These are phyloP conservation scores for Erethizon dorsatum DNA, from an alignment of 2,797 vertebrate genomes.

Conservation along the genomic window DNA sequence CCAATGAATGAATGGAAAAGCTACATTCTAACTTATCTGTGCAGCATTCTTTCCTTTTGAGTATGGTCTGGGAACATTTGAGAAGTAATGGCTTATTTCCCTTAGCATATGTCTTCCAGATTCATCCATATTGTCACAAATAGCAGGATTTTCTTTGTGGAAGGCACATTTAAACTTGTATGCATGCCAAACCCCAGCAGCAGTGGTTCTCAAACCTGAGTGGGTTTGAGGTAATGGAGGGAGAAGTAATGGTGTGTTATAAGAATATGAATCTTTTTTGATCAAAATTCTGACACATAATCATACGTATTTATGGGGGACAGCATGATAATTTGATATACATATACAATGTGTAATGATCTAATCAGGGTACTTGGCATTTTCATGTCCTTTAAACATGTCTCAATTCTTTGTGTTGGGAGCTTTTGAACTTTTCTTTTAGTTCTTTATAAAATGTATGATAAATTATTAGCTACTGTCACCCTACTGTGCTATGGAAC, in stretches of 20 bases:
- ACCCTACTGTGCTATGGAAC: not conserved
- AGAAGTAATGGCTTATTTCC: not conserved
- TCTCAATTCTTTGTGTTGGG: not conserved
- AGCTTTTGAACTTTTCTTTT: not conserved
- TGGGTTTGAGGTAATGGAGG: not conserved
- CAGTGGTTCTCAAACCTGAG: not conserved
- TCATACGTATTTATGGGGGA: not conserved
- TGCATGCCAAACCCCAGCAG: not conserved
- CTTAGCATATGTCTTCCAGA: not conserved
- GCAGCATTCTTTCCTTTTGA: not conserved
- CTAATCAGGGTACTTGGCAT: not conserved
- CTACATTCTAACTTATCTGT: constrained; percentile 33
- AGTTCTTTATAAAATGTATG: not conserved
- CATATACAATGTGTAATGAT: not conserved
- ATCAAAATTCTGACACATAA: not conserved
- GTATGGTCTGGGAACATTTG: not conserved
- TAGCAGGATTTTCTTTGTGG: not conserved
- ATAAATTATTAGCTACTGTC: not conserved
- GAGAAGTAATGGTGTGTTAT: not conserved
- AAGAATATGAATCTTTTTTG: not conserved
- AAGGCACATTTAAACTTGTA: not conserved
- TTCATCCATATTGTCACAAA: not conserved
- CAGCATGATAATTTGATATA: not conserved
- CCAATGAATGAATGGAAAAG: constrained; percentile 78
- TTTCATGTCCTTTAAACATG: not conserved